phyloP scores from a whole-genome alignment of 1,140 invertebrate genomes.

The Acyrthosiphon pisum region DNA sequence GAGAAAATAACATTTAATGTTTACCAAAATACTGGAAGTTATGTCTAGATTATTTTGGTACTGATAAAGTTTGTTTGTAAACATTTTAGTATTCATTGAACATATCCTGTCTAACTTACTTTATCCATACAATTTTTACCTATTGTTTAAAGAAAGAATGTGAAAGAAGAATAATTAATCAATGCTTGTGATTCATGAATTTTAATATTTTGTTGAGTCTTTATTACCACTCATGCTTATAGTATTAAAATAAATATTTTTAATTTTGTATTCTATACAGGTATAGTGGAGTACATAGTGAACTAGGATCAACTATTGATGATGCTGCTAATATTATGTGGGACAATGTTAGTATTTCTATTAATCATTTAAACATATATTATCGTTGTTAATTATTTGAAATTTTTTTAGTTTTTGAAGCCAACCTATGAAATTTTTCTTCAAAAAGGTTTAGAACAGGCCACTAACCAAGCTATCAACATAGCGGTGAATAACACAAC shows the following conservation, averaged over 20 bases:
- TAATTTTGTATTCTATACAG: constrained; percentile 64
- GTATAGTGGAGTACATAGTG: constrained; percentile 89
- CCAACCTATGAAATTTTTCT: constrained; percentile 78
- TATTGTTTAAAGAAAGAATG: neutral
- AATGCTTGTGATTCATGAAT: neutral
- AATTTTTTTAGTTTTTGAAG: constrained; percentile 74
- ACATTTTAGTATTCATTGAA: neutral
- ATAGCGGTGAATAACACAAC: constrained; percentile 45
- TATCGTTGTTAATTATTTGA: neutral
- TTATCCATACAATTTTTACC: neutral
- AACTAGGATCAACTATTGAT: constrained; percentile 84
- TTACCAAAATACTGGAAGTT: neutral
- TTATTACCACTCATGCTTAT: neutral
- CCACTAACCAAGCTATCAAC: constrained; percentile 66
- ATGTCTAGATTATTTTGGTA: neutral
- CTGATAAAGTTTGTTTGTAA: no score
- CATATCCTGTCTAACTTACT: no score
- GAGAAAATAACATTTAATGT: neutral
- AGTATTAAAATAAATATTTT: neutral
- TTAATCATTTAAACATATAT: neutral
- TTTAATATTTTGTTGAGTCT: neutral
- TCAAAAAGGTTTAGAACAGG: constrained; percentile 79
- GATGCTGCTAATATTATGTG: constrained; percentile 82
- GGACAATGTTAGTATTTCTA: constrained; percentile 81
- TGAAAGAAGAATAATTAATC: no score